Evolutionary conservation across 2,797 vertebrate genomes (phyloP), one percentile per base, ranked within the genome.

Genomic region (Amniataba percoides): DNA sequence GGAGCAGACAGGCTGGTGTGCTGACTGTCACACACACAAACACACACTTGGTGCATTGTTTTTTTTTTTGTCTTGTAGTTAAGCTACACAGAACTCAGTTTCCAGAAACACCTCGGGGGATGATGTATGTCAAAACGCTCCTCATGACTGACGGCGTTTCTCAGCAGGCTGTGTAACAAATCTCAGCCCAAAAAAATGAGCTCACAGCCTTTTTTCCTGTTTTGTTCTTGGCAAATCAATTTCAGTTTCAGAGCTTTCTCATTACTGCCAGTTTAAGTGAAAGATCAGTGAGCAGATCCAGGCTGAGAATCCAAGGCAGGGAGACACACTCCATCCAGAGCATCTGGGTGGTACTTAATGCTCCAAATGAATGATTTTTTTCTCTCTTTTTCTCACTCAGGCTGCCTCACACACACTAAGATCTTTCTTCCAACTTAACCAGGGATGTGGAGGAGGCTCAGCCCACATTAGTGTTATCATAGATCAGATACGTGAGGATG

Each of bases 31-130:
- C 43, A 74, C 45, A 62, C 27, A 43, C 43, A 59, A 60, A 39
- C 39, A 66, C 58, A 74, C 61, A 66, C 52, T 55, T 31, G 27
- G 27, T 31, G 14, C 16, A 19, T 40, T 56, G 57, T 40, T 65
- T 31, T 3, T 31, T 31, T 15, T 46, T 58, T 25, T 18, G 19
- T 18, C 49, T 48, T 42, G 56, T 43, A 69, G 64, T 19, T 31
- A 21, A 68, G 60, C 66, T 48, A 68, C 46, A 51, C 43, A 11
- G 75, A 56, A n/a, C 14, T 11, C 16, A 14, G 23, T 59, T 64
- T 5, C 3, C 9, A 13, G 0, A 53, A 49, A 15, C 40, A 43
- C 43, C 31, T 19, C n/a, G 42, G 69, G 75, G 48, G 51, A 34
- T 18, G 45, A 42, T 59, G 51, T 7, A 27, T 58, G 70, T 63